A percentile compares a stretch with the other conserved stretches of the same genome.
These are phyloP conservation scores for Apis dorsata DNA, from an alignment of 1,140 invertebrate genomes.

Conservation along the genomic window DNA sequence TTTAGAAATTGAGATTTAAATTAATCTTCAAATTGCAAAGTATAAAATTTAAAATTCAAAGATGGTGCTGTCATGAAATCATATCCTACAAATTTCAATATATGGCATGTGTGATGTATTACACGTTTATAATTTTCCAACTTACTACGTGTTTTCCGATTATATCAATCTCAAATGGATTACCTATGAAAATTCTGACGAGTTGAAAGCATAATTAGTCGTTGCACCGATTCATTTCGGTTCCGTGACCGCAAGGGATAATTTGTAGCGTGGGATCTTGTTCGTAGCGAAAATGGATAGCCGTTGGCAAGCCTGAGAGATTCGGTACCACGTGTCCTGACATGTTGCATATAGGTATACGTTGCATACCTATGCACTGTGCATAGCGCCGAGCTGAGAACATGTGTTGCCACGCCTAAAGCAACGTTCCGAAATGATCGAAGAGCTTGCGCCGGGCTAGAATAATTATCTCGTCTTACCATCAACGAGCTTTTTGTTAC, in stretches of 20 bases:
- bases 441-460: constrained; percentile 58
- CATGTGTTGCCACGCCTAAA: constrained; percentile 74
- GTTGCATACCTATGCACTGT: constrained; percentile 65
- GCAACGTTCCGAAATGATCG: constrained; percentile 71
- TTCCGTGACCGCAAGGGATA: constrained; percentile 53
- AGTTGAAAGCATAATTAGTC: background rate
- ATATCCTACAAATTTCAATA: background rate
- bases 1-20: background rate
- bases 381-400: constrained; percentile 70
- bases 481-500: constrained; percentile 56
- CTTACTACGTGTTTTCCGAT: background rate
- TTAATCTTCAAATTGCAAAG: background rate
- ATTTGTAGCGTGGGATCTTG: constrained; percentile 62
- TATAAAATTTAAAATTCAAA: background rate
- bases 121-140: background rate
- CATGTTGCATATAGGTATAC: constrained; percentile 76
- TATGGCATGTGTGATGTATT: background rate
- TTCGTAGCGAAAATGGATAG: constrained; percentile 69
- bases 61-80: background rate
- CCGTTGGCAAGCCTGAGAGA: constrained; percentile 70
- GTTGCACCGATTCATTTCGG: constrained; percentile 42
- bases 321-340: constrained; percentile 75
- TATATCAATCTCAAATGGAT: background rate
- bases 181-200: background rate
- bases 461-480: constrained; percentile 69